A percentile compares a stretch with the other conserved stretches of the same genome.
Conservation (phyloP, 2,113 vertebrate genomes). For the Pagrus major region DNA sequence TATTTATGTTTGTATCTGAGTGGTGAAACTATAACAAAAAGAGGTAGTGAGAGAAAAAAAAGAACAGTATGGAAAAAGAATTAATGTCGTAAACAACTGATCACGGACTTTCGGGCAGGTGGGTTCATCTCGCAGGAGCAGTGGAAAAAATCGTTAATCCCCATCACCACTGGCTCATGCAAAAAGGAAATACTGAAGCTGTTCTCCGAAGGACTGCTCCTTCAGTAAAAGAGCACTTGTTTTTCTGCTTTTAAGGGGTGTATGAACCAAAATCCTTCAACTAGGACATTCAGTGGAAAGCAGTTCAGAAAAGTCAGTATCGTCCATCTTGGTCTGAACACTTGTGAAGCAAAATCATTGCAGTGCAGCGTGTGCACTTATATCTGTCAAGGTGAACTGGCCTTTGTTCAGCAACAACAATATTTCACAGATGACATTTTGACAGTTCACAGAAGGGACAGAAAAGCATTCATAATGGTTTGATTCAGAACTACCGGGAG, state of each 20-base stretch:
- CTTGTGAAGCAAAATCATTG: too few species aligned
- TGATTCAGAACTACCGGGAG: background rate
- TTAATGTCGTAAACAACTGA: conserved; percentile 2
- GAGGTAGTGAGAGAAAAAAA: background rate
- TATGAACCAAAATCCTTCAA: background rate
- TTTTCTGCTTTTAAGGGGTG: conserved; percentile 4
- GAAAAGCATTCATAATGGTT: background rate
- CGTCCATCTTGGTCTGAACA: background rate
- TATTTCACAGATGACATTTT: background rate
- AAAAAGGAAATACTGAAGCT: conserved; percentile 41
- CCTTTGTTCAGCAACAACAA: background rate
- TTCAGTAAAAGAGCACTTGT: background rate
- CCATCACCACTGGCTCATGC: conserved; percentile 31
- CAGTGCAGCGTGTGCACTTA: too few species aligned
- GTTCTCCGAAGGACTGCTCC: background rate
- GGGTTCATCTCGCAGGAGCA: conserved; percentile 11
- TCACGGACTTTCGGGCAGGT: conserved; percentile 30
- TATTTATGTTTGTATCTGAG: rapidly evolving
- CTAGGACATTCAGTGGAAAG: background rate
- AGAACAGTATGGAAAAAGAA: conserved; percentile 4
- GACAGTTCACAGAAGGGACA: background rate
- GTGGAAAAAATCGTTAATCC: conserved; percentile 52
- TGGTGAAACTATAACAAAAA: background rate
- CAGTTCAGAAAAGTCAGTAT: background rate
- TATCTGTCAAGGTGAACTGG: too few species aligned